Percentiles rank a stretch among this genome's conserved stretches.
Evolutionary conservation across 1,140 invertebrate genomes (phyloP).

Genomic region (Zeugodacus cucurbitae): DNA sequence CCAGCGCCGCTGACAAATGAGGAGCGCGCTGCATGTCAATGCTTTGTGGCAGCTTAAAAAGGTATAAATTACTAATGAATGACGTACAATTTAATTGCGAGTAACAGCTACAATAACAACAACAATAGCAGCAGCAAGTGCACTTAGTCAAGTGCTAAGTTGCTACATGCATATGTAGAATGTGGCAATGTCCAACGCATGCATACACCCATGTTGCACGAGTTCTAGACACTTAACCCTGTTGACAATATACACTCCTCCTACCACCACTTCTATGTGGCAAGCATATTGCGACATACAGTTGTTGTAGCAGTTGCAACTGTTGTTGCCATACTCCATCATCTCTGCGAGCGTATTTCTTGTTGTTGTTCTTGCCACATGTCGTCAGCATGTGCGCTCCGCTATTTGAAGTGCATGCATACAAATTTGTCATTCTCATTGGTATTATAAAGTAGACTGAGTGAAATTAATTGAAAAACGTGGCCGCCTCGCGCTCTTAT

Average conservation of each 20-base stretch:
- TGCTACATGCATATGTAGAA: background rate
- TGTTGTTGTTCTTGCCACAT: constrained; percentile 60
- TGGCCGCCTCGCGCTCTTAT: constrained; percentile 27
- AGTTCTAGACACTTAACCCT: background rate
- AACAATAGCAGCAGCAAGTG: constrained; percentile 16
- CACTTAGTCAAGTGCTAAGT: background rate
- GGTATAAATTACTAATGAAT: constrained; percentile 64
- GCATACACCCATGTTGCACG: constrained; percentile 44
- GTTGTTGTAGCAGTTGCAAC: constrained; percentile 49
- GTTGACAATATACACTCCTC: background rate
- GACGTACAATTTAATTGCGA: constrained; percentile 65
- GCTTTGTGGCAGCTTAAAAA: constrained; percentile 38
- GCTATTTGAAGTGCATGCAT: constrained; percentile 60
- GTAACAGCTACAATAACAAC: constrained; percentile 48
- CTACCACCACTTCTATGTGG: background rate
- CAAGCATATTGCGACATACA: background rate
- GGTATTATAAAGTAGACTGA: background rate
- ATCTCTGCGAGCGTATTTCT: background rate
- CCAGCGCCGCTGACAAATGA: constrained; percentile 34
- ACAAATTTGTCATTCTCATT: constrained; percentile 58
- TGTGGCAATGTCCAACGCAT: background rate
- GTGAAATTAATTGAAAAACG: constrained; percentile 44
- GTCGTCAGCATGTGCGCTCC: constrained; percentile 2
- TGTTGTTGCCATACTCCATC: background rate
- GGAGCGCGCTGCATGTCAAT: constrained; percentile 35